Conservation (phyloP, 1,140 invertebrate genomes). For the Drosophila rufa region DNA sequence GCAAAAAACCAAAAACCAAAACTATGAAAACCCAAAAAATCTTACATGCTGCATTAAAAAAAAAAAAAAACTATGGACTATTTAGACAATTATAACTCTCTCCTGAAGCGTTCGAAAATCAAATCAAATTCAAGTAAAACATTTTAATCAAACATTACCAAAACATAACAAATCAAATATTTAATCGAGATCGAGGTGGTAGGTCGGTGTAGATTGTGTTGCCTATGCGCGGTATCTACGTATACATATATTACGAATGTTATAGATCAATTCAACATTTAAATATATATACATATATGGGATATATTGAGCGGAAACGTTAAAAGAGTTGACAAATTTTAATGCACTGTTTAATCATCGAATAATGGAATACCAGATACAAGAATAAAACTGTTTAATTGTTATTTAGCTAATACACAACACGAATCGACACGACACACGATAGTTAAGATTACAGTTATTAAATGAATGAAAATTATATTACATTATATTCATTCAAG, state of each 20-base stretch:
- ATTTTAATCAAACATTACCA: slow-evolving; percentile 77
- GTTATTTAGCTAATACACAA: slow-evolving; percentile 71
- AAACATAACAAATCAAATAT: slow-evolving; percentile 48
- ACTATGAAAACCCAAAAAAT: slow-evolving; percentile 30
- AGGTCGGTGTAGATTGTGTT: slow-evolving; percentile 46
- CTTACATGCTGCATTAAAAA: slow-evolving; percentile 37
- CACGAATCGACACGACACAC: slow-evolving; percentile 32
- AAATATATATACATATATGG: slow-evolving; percentile 38
- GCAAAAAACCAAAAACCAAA: slow-evolving; percentile 33
- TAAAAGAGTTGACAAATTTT: slow-evolving; percentile 76
- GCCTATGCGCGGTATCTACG: slow-evolving; percentile 53
- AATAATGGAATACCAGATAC: slow-evolving; percentile 67
- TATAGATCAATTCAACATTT: slow-evolving; percentile 60
- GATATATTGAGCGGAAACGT: slow-evolving; percentile 44
- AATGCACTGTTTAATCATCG: slow-evolving; percentile 85
- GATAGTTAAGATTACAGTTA: slow-evolving; percentile 52
- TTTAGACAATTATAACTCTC: slow-evolving; percentile 38
- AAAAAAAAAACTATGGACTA: slow-evolving; percentile 27
- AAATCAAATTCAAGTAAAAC: slow-evolving; percentile 59
- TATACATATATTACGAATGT: slow-evolving; percentile 57
- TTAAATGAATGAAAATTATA: slow-evolving; percentile 16
- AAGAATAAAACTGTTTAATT: slow-evolving; percentile 64
- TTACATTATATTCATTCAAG: slow-evolving; percentile 35
- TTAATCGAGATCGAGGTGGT: slow-evolving; percentile 45
- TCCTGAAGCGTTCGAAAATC: slow-evolving; percentile 58